These are phyloP conservation scores for Aerospiza tachiro DNA, from an alignment of 2,797 vertebrate genomes.

Conservation along the genomic window DNA sequence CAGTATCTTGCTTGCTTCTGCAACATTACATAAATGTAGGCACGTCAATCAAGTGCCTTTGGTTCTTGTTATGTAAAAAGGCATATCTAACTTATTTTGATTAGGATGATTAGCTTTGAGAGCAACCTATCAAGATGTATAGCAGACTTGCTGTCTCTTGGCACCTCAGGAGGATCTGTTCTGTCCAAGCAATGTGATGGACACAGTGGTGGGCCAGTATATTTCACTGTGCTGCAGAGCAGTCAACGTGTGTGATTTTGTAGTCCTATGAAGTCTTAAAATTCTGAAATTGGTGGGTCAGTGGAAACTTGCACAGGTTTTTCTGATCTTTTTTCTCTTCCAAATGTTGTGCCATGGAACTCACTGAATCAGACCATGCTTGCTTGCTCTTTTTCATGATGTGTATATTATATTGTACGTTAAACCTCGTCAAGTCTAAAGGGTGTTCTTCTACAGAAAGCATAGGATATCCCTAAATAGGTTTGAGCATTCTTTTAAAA, in stretches of 20 bases:
- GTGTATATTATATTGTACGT: background rate
- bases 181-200: background rate
- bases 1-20: background rate
- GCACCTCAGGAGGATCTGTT: background rate
- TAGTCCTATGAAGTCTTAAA: background rate
- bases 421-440: background rate
- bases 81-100: background rate
- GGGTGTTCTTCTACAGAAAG: background rate
- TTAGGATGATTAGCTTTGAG: background rate
- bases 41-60: background rate
- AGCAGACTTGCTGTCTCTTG: background rate
- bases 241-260: fast-evolving
- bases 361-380: background rate
- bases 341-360: background rate
- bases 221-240: background rate
- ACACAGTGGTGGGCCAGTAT: too few species aligned
- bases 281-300: background rate
- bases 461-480: background rate
- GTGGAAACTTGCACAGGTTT: background rate
- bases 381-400: background rate
- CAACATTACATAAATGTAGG: background rate
- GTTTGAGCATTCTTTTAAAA: background rate
- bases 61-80: background rate
- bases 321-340: background rate
- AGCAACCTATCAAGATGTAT: fast-evolving